Evolutionary conservation across 1,140 invertebrate species (phyloP), one percentile per base, ranked within the genome.

Genomic region (Drosophila kurseongensis): DNA sequence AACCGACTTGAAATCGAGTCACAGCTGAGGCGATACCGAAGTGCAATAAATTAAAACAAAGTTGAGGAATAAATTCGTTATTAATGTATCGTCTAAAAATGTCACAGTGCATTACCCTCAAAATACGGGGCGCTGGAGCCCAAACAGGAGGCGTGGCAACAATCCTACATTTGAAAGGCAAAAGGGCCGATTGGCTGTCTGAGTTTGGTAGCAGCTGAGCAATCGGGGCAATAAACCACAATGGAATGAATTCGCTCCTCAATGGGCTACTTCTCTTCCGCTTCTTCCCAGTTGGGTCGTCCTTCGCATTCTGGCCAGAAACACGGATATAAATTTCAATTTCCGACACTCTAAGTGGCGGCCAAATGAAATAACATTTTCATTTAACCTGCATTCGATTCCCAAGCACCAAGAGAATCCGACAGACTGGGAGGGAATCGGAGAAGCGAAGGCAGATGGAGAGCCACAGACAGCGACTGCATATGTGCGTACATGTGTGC

Each of bases 311-410:
- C 74, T 81, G 68, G 63, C 72, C 79, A 84, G 84, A 90, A 89
- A 89, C 89, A 91, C 81, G 89, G 80, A 91, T 91, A 91, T 91
- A 91, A 91, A 91, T 91, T 90, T 91, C 89, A 91, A 91, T 91
- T 91, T 91, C 89, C 89, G 89, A 91, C 89, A 91, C 89, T 85
- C 89, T 85, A 91, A 91, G 89, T 91, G 89, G 89, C 84, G 89
- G 89, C 75, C 89, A 91, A 91, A 91, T 91, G 89, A 91, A 91
- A 91, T 91, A 91, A 91, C 89, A 91, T 91, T 91, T 91, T 91
- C 89, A 91, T 91, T 91, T 91, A 91, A 91, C 89, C 89, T 91
- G 83, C 81, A 89, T 88, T 91, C 82, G 88, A 90, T 88, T 85
- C 72, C 51, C 74, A 77, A 57, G 42, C 38, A 56, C 58, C 44